A percentile compares a stretch with the other conserved stretches of the same genome.
Evolutionary conservation across 2,888 invertebrate species (phyloP).

Genomic region (Drosophila subquinaria): DNA sequence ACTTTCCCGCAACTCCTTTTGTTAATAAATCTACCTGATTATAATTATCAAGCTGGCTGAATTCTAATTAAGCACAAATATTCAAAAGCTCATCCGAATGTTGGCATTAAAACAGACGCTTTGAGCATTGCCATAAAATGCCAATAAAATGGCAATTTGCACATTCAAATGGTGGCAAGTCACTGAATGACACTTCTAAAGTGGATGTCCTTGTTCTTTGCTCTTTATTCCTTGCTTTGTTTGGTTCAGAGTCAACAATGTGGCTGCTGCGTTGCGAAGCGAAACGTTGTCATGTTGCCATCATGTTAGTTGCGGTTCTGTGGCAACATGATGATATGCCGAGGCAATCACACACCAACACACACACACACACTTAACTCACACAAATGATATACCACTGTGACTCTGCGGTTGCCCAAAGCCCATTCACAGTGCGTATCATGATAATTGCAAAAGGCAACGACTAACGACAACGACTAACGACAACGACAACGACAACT

Average conservation of each 20-base stretch:
- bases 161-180: constrained; percentile 30
- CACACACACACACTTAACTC: constrained; percentile 26
- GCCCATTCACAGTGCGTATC: constrained; percentile 58
- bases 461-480: constrained; percentile 21
- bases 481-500: constrained; percentile 25
- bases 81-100: neutral
- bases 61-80: constrained; percentile 26
- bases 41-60: neutral
- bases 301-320: constrained; percentile 77
- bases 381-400: constrained; percentile 57
- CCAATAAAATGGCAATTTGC: constrained; percentile 66
- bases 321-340: constrained; percentile 74
- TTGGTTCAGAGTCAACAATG: constrained; percentile 51
- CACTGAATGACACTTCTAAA: constrained; percentile 16
- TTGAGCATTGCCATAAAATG: constrained; percentile 37
- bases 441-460: constrained; percentile 76
- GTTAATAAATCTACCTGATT: neutral
- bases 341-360: constrained; percentile 51
- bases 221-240: constrained; percentile 8
- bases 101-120: constrained; percentile 22
- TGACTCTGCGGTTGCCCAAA: constrained; percentile 63
- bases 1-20: neutral
- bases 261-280: constrained; percentile 40
- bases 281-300: constrained; percentile 59
- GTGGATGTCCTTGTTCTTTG: constrained; percentile 37